Evolutionary conservation across 2,888 invertebrate genomes (phyloP).

Genomic region (Drosophila kambysellisi): DNA sequence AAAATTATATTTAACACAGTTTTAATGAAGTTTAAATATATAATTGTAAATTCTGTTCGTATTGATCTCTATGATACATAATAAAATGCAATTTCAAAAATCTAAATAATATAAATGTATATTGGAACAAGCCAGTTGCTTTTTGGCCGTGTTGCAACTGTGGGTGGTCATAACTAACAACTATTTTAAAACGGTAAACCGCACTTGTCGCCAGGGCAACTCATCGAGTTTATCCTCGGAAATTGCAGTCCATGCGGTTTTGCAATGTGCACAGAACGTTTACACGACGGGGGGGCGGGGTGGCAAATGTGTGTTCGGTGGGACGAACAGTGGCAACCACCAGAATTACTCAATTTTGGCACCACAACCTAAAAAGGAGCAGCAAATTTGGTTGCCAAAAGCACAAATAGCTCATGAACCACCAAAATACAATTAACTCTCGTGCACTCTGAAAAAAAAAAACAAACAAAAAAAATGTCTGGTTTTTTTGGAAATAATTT

Average conservation of each 20-base stretch:
- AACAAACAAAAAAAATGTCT: too few relatives aligned
- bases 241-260: conserved; percentile 29
- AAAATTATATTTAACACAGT: not conserved
- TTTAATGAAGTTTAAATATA: not conserved
- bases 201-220: conserved; percentile 52
- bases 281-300: not conserved
- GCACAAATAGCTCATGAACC: conserved; percentile 31
- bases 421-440: conserved; percentile 43
- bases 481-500: too few relatives aligned
- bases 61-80: not conserved
- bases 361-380: conserved; percentile 50
- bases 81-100: not conserved
- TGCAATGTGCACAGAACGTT: not conserved
- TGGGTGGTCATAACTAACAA: conserved; percentile 38
- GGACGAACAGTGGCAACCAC: conserved; percentile 41
- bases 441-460: not conserved
- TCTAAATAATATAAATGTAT: conserved; percentile 29
- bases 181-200: conserved; percentile 24
- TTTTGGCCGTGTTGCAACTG: conserved; percentile 19
- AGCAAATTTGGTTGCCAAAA: conserved; percentile 45
- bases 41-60: not conserved
- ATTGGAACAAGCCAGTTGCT: conserved; percentile 14
- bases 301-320: not conserved
- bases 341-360: conserved; percentile 70
- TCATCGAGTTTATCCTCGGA: conserved; percentile 25